Evolutionary conservation across 2,113 vertebrate genomes (phyloP).

Genomic region (Lucifuga dentata): DNA sequence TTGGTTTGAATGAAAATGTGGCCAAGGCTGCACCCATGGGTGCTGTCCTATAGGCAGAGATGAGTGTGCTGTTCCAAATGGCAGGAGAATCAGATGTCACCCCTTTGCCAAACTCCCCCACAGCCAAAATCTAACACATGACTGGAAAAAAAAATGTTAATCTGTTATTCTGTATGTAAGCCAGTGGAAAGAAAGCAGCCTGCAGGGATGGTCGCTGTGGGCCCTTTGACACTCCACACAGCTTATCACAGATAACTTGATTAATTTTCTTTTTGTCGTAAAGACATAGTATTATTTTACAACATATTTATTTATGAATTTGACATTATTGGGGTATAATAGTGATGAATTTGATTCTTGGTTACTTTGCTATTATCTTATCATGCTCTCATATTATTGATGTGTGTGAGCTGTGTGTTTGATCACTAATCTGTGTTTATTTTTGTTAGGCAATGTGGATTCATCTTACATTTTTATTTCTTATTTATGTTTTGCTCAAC

Average conservation of each 20-base stretch:
- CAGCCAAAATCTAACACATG: slow-evolving; percentile 69
- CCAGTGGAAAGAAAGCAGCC: slow-evolving; percentile 53
- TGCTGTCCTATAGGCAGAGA: slow-evolving; percentile 76
- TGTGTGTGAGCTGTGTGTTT: slow-evolving; percentile 1
- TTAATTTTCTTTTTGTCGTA: too few relatives aligned
- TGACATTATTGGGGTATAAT: not conserved
- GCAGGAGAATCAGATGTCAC: slow-evolving; percentile 69
- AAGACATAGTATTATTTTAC: too few relatives aligned
- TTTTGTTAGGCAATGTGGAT: not conserved
- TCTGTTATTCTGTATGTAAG: slow-evolving; percentile 56
- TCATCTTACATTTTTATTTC: too few relatives aligned
- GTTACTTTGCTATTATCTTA: not conserved
- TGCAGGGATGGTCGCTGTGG: slow-evolving; percentile 32
- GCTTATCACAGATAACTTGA: too few relatives aligned
- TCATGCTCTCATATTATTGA: not conserved
- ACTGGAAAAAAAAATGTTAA: slow-evolving; percentile 56
- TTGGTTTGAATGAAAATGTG: slow-evolving; percentile 69
- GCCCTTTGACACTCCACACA: slow-evolving; percentile 27
- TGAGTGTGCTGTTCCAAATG: slow-evolving; percentile 71
- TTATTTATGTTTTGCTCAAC: slow-evolving; percentile 16
- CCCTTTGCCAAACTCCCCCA: slow-evolving; percentile 58
- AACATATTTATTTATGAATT: not conserved
- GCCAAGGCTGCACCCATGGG: slow-evolving; percentile 72
- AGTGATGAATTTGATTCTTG: not conserved
- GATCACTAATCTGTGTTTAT: not conserved